Conservation (phyloP, 35 echinoderm and acorn worm species). For the Apostichopus parvimensis region DNA sequence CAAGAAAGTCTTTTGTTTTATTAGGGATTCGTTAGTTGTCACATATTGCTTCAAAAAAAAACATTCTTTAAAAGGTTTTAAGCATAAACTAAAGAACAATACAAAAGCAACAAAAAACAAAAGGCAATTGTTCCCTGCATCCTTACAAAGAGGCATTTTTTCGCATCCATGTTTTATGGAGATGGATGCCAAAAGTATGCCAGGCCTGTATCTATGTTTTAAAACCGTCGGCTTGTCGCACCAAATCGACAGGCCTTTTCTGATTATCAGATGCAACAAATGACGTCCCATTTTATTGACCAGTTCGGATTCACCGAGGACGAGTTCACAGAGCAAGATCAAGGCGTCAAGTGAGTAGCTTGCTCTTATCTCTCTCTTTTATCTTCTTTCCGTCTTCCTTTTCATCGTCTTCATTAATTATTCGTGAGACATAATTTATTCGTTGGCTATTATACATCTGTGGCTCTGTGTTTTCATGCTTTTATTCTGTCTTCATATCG, state of each 20-base stretch:
- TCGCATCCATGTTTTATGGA: background rate
- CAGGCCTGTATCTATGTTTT: conserved; percentile 20
- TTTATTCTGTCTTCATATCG: background rate
- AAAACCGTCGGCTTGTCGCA: conserved; percentile 60
- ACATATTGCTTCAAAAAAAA: no score
- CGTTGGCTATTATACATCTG: conserved; percentile 16
- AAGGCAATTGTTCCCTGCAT: background rate
- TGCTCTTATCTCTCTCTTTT: background rate
- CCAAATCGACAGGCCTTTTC: conserved; percentile 96
- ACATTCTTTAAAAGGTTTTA: no score
- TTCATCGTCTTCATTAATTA: background rate
- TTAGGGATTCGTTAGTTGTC: no score
- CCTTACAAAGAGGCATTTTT: background rate
- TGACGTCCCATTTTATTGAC: conserved; percentile 99
- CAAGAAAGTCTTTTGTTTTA: no score
- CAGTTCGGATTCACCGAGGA: conserved; percentile 99
- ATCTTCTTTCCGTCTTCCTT: background rate
- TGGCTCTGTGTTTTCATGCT: background rate
- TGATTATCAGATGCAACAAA: conserved; percentile 99
- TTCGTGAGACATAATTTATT: background rate
- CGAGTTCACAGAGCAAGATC: conserved; percentile 98
- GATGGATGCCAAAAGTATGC: background rate
- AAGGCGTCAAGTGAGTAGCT: conserved; percentile 94
- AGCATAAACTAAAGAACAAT: no score
- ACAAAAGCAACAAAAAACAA: no score